These are phyloP conservation scores for Hemitrygon akajei DNA, from an alignment of 2,797 vertebrate species.

Conservation along the genomic window DNA sequence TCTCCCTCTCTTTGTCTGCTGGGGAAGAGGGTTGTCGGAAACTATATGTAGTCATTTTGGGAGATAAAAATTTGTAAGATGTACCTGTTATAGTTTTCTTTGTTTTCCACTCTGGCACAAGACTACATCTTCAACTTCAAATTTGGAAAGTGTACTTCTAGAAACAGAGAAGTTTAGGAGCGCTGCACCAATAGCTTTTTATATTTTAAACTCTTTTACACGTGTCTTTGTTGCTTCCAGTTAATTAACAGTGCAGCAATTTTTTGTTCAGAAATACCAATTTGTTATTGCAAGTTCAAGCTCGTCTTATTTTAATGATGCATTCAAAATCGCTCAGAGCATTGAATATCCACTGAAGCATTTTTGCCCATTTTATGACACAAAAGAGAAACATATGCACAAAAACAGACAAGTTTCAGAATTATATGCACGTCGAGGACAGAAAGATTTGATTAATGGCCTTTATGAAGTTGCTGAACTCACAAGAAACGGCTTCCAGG, in stretches of 20 bases:
- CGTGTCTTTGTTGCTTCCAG: background rate
- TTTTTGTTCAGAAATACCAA: background rate
- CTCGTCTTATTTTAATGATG: slow-evolving; percentile 3
- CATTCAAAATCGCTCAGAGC: background rate
- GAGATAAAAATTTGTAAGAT: background rate
- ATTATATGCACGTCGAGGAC: background rate
- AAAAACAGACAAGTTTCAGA: background rate
- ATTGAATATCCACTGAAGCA: background rate
- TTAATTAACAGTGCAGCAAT: background rate
- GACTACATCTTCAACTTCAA: background rate
- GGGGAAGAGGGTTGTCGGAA: background rate
- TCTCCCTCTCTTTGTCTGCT: too few relatives aligned
- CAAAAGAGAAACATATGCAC: background rate
- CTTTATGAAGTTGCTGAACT: background rate
- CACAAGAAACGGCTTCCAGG: background rate
- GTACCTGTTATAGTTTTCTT: background rate
- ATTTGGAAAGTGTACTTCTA: background rate
- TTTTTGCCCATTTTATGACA: background rate
- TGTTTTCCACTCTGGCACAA: background rate
- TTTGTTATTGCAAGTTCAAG: background rate
- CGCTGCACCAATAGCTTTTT: background rate
- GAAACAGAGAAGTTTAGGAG: background rate
- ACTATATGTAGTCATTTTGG: background rate
- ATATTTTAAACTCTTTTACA: background rate
- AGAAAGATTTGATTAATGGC: background rate